Evolutionary conservation across 2,888 invertebrate species (phyloP).

Genomic region (Malacosoma neustria): DNA sequence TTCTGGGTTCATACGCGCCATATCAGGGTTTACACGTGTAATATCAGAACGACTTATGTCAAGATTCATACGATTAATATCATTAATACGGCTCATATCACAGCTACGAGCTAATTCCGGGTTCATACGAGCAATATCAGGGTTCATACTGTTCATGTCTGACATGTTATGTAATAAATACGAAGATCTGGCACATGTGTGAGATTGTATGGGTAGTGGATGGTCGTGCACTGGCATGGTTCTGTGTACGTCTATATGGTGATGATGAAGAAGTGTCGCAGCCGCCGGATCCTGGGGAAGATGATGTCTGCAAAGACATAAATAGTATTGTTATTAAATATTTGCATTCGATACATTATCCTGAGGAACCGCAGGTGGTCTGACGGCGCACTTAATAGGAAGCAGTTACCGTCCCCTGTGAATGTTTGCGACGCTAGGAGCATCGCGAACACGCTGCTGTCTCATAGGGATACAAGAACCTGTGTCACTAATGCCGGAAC

Average conservation of each 20-base stretch:
- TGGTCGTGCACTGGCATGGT: conserved; percentile 35
- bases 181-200: conserved; percentile 43
- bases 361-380: no score
- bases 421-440: no score
- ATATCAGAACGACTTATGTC: conserved; percentile 30
- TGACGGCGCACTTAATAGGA: no score
- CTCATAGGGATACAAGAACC: no score
- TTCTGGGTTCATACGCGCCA: conserved; percentile 25
- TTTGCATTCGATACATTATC: no score
- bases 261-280: conserved; percentile 57
- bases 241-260: conserved; percentile 53
- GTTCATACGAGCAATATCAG: conserved; percentile 22
- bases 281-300: conserved; percentile 60
- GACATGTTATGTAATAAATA: conserved; percentile 32
- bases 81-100: conserved; percentile 9
- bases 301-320: conserved; percentile 53
- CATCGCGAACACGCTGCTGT: no score
- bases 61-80: conserved; percentile 15
- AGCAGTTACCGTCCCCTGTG: no score
- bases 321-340: no score
- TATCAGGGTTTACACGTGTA: conserved; percentile 27
- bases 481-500: no score
- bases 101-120: no score
- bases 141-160: conserved; percentile 15
- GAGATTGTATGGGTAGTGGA: conserved; percentile 26